These are phyloP conservation scores for Arctia plantaginis DNA, from an alignment of 2,888 invertebrate genomes.

Conservation along the genomic window DNA sequence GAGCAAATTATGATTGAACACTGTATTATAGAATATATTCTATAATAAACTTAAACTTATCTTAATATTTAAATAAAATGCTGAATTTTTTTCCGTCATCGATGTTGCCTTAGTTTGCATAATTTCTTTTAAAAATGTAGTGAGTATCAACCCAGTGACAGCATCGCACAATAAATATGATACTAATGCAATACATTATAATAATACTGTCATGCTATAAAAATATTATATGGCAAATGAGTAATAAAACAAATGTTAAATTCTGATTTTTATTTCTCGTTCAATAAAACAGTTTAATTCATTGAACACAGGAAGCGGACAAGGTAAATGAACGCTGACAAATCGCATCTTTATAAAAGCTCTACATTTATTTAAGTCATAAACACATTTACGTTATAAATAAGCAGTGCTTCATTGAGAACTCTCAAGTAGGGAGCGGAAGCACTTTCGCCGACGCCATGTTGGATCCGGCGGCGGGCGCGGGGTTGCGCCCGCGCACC, in stretches of 20 bases:
- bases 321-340: constrained; percentile 51
- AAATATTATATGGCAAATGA: constrained; percentile 22
- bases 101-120: background rate
- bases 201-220: constrained; percentile 15
- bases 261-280: constrained; percentile 21
- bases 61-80: background rate
- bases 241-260: constrained; percentile 21
- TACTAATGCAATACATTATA: constrained; percentile 4
- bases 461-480: constrained; percentile 84
- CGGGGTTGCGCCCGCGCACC: constrained; percentile 80
- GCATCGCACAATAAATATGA: constrained; percentile 2
- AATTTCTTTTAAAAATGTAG: background rate
- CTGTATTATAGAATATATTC: background rate
- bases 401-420: constrained; percentile 78
- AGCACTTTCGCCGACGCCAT: constrained; percentile 86
- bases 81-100: background rate
- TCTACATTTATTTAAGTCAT: constrained; percentile 54
- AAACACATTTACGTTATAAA: constrained; percentile 68
- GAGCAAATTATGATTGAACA: background rate
- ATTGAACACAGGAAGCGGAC: constrained; percentile 39
- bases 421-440: constrained; percentile 78
- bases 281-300: constrained; percentile 32
- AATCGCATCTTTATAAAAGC: constrained; percentile 47
- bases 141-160: background rate
- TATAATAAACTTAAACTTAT: background rate